Conservation (phyloP, 2,113 vertebrate genomes). For the Hylia prasina region DNA sequence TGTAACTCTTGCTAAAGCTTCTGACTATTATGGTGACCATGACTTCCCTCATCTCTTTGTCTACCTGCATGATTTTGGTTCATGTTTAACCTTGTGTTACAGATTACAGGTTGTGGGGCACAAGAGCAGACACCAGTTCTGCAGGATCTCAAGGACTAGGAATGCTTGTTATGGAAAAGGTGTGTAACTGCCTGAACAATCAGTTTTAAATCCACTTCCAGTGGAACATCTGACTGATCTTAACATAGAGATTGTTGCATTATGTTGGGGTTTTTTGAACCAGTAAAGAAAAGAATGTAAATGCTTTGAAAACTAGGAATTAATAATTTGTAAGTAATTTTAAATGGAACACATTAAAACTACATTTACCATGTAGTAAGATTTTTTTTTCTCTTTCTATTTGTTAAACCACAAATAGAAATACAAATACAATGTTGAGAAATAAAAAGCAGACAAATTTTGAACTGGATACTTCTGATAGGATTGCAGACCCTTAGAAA, state of each 20-base stretch:
- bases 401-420: neutral
- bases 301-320: neutral
- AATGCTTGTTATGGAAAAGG: neutral
- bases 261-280: neutral
- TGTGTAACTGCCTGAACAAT: neutral
- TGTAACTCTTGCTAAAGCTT: neutral
- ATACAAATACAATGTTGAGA: neutral
- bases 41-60: neutral
- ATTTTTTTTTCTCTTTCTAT: neutral
- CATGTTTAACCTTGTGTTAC: neutral
- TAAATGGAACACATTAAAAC: neutral
- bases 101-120: neutral
- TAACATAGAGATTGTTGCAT: neutral
- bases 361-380: neutral
- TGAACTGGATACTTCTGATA: neutral
- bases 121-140: neutral
- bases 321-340: neutral
- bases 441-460: neutral
- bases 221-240: neutral
- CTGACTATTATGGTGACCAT: neutral
- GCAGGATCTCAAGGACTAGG: neutral
- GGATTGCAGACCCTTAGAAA: neutral
- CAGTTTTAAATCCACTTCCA: neutral
- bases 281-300: neutral
- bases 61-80: neutral